A percentile compares a stretch with the other conserved stretches of the same genome.
These are phyloP conservation scores for Leistus spinibarbis DNA, from an alignment of 2,888 invertebrate species.

Conservation along the genomic window DNA sequence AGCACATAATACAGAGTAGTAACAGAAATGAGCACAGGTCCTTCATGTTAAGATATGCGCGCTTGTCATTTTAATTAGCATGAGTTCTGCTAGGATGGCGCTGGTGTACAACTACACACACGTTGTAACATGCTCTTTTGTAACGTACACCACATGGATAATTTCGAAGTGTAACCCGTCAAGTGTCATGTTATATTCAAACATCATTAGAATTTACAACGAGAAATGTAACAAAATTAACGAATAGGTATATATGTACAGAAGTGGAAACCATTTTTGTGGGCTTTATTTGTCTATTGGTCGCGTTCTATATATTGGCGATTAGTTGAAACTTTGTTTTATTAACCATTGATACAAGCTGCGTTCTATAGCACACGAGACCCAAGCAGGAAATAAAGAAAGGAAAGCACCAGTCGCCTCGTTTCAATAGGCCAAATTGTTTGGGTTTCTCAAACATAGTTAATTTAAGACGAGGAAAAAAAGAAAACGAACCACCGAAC, in stretches of 20 bases:
- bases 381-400: slow-evolving; percentile 30
- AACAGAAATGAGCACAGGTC: not conserved
- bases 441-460: slow-evolving; percentile 23
- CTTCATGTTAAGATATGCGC: slow-evolving; percentile 6
- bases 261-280: not conserved
- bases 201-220: slow-evolving; percentile 29
- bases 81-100: slow-evolving; percentile 19
- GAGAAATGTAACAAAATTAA: slow-evolving; percentile 3
- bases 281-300: not conserved
- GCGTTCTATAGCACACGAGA: slow-evolving; percentile 22
- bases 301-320: slow-evolving; percentile 4
- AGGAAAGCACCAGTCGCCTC: slow-evolving; percentile 32
- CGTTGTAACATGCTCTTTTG: not conserved
- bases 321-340: slow-evolving; percentile 12
- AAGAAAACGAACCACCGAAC: not conserved
- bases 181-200: slow-evolving; percentile 22
- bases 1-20: not conserved
- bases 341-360: slow-evolving; percentile 11
- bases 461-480: slow-evolving; percentile 26
- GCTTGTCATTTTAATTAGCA: slow-evolving; percentile 26
- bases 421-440: slow-evolving; percentile 35
- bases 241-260: too few relatives aligned
- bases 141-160: not conserved
- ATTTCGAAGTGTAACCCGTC: not conserved
- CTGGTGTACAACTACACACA: not conserved